Evolutionary conservation across 2,113 vertebrate genomes (phyloP).

Genomic region (Emydocephalus ijimae): DNA sequence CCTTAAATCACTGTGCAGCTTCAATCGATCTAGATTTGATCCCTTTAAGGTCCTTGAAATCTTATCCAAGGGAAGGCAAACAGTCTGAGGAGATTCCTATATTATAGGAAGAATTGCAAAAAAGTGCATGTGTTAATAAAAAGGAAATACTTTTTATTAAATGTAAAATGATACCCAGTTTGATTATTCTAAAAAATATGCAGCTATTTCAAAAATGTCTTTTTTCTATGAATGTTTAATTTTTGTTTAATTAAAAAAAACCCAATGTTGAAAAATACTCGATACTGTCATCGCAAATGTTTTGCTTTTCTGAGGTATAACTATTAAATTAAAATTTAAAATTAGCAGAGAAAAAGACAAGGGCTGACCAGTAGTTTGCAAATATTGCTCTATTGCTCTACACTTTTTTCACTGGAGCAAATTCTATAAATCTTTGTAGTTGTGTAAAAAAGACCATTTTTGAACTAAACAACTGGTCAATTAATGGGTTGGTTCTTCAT

Average conservation of each 20-base stretch:
- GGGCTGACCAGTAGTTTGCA: neutral
- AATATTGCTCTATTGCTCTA: neutral
- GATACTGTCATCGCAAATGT: neutral
- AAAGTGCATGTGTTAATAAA: neutral
- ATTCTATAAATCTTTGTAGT: slow-evolving; percentile 5
- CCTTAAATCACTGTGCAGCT: neutral
- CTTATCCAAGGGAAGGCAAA: neutral
- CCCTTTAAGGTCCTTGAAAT: neutral
- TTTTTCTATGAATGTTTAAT: neutral
- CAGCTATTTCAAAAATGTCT: neutral
- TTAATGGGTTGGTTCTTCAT: slow-evolving; percentile 27
- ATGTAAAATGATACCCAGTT: neutral
- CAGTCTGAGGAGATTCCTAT: neutral
- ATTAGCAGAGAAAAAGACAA: neutral
- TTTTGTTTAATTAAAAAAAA: neutral
- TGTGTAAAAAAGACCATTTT: slow-evolving; percentile 20
- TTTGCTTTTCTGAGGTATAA: neutral
- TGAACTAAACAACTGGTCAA: slow-evolving; percentile 22
- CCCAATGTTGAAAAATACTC: neutral
- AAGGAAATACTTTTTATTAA: neutral
- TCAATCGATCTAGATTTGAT: neutral
- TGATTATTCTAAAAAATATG: neutral
- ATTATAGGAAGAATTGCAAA: neutral
- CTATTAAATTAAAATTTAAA: neutral
- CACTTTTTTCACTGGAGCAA: slow-evolving; percentile 1